Evolutionary conservation across 2,113 vertebrate genomes (phyloP), one percentile per base, ranked within the genome.

Genomic region (Haliaeetus leucogaster): DNA sequence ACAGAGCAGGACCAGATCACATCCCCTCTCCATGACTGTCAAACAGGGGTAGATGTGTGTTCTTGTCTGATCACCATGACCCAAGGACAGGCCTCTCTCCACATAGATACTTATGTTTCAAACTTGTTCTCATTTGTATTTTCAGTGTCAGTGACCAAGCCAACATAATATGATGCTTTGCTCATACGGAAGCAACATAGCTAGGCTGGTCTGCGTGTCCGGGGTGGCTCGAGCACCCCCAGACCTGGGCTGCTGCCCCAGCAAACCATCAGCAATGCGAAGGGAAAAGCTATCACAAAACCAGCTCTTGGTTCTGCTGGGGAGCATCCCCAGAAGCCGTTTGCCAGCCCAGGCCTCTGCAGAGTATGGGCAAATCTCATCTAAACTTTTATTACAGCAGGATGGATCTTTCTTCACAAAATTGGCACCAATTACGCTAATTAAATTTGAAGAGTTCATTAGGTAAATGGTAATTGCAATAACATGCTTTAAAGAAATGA

Each of bases 381-480:
- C 32, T 42, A 86, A 91, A 93, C 34, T 63, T 96, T 94, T 92
- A 93, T 93, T 96, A 84, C 93, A 94, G 95, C 94, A 96, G 91
- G 95, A 89, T 67, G 90, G 92, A 97, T 94, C 90, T 70, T 58
- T 85, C 58, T 43, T 95, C 38, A 52, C 95, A 93, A 88, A 97
- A 96, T 47, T 53, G 90, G 93, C 90, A 97, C 88, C 43, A 8
- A 82, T 98, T 95, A 71, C 62, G 86, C 87, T 98, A 97, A 98
- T 98, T 90, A 95, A 94, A 95, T 77, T 55, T 96, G 86, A 97
- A 92, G 86, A 80, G 92, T 96, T 98, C 97, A 95, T 98, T 98
- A 98, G 93, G 97, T 93, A 97, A 97, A 97, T 91, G 94, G 36
- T 97, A 97, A 98, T 98, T 98, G 95, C 66, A 89, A 55, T 66